Evolutionary conservation across 1,140 invertebrate genomes (phyloP).

Genomic region (Hylaeus volcanicus): DNA sequence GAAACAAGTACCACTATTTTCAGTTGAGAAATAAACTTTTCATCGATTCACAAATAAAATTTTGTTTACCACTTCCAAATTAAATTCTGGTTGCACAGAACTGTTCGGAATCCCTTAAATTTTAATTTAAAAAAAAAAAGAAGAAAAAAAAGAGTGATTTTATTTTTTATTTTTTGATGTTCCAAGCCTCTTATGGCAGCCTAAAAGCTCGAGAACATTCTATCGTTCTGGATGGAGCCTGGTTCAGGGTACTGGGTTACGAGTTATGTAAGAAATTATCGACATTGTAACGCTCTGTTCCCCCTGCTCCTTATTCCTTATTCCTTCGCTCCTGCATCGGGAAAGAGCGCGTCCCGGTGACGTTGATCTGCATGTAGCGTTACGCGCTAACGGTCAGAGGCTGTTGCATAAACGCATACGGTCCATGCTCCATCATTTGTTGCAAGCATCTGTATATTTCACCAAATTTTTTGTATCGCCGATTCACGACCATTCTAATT

Average conservation of each 20-base stretch:
- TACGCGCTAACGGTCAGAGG: conserved; percentile 64
- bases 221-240: conserved; percentile 24
- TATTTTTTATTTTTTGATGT: no score
- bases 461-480: background rate
- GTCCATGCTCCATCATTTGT: conserved; percentile 5
- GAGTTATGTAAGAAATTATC: conserved; percentile 66
- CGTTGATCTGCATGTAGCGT: conserved; percentile 65
- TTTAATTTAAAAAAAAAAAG: no score
- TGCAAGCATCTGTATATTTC: conserved; percentile 7
- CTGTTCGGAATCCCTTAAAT: no score
- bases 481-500: background rate
- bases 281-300: conserved; percentile 62
- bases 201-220: conserved; percentile 40
- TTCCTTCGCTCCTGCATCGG: conserved; percentile 24
- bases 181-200: background rate
- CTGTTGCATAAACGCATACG: conserved; percentile 55
- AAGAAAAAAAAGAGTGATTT: no score
- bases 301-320: conserved; percentile 15
- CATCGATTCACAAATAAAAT: no score
- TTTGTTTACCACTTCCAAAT: no score
- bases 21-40: no score
- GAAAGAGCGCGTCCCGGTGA: conserved; percentile 50
- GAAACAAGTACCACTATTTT: no score
- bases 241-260: conserved; percentile 38
- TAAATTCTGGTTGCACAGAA: no score